A percentile compares a stretch with the other conserved stretches of the same genome.
Evolutionary conservation across 1,140 invertebrate genomes (phyloP).

Genomic region (Ceratina japonica): DNA sequence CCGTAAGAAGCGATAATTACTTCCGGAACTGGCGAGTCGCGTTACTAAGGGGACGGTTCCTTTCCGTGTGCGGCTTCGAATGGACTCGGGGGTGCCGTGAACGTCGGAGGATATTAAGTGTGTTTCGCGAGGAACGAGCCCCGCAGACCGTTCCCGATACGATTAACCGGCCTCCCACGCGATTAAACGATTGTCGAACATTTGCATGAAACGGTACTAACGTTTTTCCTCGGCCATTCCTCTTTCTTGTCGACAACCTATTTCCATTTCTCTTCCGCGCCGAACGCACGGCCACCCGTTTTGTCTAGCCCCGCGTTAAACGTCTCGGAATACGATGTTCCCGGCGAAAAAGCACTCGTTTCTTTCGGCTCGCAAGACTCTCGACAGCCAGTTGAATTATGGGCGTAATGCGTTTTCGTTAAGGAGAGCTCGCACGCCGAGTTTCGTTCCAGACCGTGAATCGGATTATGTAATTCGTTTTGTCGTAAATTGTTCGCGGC

Average conservation of each 20-base stretch:
- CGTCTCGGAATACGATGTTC: not conserved
- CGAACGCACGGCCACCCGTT: not conserved
- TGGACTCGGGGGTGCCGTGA: not conserved
- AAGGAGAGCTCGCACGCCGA: not conserved
- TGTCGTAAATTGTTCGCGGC: no score
- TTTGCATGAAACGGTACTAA: slow-evolving; percentile 13
- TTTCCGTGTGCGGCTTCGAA: not conserved
- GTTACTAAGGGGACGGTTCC: not conserved
- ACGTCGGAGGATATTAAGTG: not conserved
- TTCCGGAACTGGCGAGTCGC: not conserved
- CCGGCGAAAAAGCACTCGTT: not conserved
- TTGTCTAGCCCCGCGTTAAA: slow-evolving; percentile 4
- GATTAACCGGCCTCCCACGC: not conserved
- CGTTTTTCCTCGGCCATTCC: not conserved
- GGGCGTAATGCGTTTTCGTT: slow-evolving; percentile 6
- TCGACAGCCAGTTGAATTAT: slow-evolving; percentile 15
- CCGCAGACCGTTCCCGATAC: not conserved
- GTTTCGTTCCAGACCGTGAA: no score
- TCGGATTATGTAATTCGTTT: not conserved
- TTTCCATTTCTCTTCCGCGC: not conserved
- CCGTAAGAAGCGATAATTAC: slow-evolving; percentile 32
- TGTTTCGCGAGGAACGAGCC: not conserved
- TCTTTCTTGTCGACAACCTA: slow-evolving; percentile 11
- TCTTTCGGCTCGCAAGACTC: not conserved
- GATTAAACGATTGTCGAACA: slow-evolving; percentile 25